Evolutionary conservation across 2,888 invertebrate species (phyloP), one percentile per base, ranked within the genome.

Genomic region (Endotricha flammealis): DNA sequence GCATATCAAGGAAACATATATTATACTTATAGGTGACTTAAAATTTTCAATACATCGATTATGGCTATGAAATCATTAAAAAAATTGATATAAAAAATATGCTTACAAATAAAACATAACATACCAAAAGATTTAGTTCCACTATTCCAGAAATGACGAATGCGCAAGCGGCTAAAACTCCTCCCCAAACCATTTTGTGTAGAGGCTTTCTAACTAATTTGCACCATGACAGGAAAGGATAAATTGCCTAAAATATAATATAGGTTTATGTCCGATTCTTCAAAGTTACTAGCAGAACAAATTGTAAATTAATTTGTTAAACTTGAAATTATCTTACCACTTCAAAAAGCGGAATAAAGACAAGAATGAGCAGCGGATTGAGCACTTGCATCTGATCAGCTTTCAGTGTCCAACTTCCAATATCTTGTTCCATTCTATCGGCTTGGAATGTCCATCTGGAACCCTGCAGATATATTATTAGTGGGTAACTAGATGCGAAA

Each of bases 321-420:
- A n/a, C n/a, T n/a, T n/a, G n/a, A n/a, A n/a, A n/a, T n/a, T n/a
- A 14, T 56, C 77, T 65, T 66, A 86, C 88, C 37, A 91, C 89
- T 71, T 95, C 92, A 61, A 94, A 95, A 0, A 95, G 60, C 0
- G 98, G 98, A 57, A 98, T 97, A 52, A 97, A 92, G 2, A 91
- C 33, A 12, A 98, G 79, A 53, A 97, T 95, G 20, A 97, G 81
- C 3, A 96, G 64, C 0, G 97, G 97, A 80, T 97, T 98, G 1
- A 97, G 75, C 39, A 97, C 94, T 88, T 97, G 97, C 92, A 99
- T 92, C 76, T 99, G 98, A 80, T 99, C 99, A 0, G 99, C 96
- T 53, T 96, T 92, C 10, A 96, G 79, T 0, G 90, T 88, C 76
- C 90, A 93, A 34, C 88, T 86, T 0, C 93, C 93, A 39, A 96